Evolutionary conservation across 1,140 invertebrate genomes (phyloP).

Genomic region (Palaemon carinicauda): DNA sequence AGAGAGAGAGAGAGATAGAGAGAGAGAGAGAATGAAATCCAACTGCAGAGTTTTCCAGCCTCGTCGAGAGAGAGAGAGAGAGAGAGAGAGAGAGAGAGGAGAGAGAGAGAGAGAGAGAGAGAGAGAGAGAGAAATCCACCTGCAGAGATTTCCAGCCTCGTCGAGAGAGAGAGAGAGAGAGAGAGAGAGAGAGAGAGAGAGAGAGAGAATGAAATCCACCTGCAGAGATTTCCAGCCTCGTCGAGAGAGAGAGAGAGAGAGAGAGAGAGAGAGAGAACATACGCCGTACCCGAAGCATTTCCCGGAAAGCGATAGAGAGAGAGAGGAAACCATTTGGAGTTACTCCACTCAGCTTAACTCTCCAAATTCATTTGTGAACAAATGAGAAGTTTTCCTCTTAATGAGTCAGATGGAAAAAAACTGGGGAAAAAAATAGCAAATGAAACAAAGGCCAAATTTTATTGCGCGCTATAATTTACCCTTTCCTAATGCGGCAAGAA

Average conservation of each 20-base stretch:
- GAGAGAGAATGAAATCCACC: not conserved
- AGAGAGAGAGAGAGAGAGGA: not conserved
- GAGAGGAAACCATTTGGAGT: not conserved
- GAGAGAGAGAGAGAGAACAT: not conserved
- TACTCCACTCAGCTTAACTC: too few relatives aligned
- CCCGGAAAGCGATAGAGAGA: not conserved
- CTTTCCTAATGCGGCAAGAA: too few relatives aligned
- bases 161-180: not conserved
- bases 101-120: not conserved
- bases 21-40: not conserved
- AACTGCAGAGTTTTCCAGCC: too few relatives aligned
- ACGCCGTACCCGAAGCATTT: not conserved
- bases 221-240: too few relatives aligned
- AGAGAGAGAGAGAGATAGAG: too few relatives aligned
- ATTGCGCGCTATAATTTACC: too few relatives aligned
- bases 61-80: not conserved
- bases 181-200: not conserved
- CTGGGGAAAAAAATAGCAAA: too few relatives aligned
- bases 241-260: not conserved
- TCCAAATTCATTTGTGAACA: too few relatives aligned
- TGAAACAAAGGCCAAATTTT: too few relatives aligned
- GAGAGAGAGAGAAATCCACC: not conserved
- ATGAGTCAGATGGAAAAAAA: too few relatives aligned
- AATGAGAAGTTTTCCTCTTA: too few relatives aligned
- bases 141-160: too few relatives aligned